phyloP scores from a whole-genome alignment of 1,140 invertebrate genomes.

The Drosophila paulistorum region DNA sequence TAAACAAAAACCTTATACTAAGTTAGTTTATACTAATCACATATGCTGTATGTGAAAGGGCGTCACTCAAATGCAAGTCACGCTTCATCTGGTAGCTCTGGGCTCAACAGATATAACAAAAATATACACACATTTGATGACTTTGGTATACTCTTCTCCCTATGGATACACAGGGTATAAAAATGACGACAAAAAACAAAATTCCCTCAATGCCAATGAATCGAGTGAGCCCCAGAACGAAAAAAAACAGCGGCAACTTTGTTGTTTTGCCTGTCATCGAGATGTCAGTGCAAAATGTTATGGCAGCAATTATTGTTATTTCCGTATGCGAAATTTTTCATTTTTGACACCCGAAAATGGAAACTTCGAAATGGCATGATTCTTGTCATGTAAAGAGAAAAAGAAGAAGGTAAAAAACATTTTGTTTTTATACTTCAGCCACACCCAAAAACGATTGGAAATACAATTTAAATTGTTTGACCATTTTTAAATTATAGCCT shows the following conservation, averaged over 20 bases:
- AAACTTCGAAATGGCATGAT: slow-evolving; percentile 9
- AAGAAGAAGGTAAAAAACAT: not conserved
- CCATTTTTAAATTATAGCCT: slow-evolving; percentile 18
- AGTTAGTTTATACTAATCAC: not conserved
- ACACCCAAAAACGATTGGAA: slow-evolving; percentile 19
- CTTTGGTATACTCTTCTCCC: not conserved
- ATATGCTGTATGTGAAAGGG: not conserved
- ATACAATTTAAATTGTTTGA: slow-evolving; percentile 11
- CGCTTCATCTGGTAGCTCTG: too few relatives aligned
- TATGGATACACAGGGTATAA: slow-evolving; percentile 2
- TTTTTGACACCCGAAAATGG: slow-evolving; percentile 39
- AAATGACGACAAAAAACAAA: slow-evolving; percentile 31
- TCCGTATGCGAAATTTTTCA: slow-evolving; percentile 70
- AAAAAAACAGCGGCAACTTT: slow-evolving; percentile 36
- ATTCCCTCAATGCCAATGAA: slow-evolving; percentile 60
- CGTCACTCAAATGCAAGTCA: not conserved
- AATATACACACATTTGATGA: too few relatives aligned
- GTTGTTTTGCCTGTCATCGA: slow-evolving; percentile 56
- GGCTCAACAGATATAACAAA: too few relatives aligned
- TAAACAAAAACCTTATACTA: too few relatives aligned
- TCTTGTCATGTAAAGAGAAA: slow-evolving; percentile 4
- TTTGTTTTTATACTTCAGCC: not conserved
- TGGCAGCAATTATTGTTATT: slow-evolving; percentile 75
- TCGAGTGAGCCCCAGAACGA: slow-evolving; percentile 14
- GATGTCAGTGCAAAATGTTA: slow-evolving; percentile 64